Evolutionary conservation across 2,797 vertebrate genomes (phyloP).

Genomic region (Erpetoichthys calabaricus): DNA sequence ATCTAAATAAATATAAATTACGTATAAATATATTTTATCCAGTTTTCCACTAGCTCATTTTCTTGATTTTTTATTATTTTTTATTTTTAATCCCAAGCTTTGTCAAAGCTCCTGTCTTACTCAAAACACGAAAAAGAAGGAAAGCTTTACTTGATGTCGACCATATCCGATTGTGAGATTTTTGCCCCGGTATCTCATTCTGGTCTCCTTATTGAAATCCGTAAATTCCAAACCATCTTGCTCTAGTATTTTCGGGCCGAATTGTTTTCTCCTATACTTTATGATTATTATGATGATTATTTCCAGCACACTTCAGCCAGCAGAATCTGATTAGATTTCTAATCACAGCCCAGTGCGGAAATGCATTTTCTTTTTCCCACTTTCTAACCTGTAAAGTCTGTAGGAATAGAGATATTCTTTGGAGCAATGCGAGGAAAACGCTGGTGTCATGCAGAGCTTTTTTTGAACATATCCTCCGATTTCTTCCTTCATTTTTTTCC

Average conservation of each 20-base stretch:
- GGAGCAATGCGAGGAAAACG: constrained; percentile 9
- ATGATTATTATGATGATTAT: not conserved
- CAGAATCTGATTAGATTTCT: constrained; percentile 81
- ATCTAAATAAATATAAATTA: no score
- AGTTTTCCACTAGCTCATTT: not conserved
- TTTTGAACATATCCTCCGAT: constrained; percentile 14
- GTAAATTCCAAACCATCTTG: not conserved
- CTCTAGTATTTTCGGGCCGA: no score
- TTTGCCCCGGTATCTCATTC: constrained; percentile 13
- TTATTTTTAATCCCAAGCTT: not conserved
- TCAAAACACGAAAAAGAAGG: not conserved
- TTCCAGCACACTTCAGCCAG: constrained; percentile 30
- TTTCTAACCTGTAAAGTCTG: constrained; percentile 9
- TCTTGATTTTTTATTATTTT: not conserved
- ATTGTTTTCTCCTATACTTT: no score
- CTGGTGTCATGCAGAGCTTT: constrained; percentile 25
- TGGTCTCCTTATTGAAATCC: constrained; percentile 15
- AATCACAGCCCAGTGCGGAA: constrained; percentile 89
- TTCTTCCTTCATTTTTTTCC: constrained; percentile 8
- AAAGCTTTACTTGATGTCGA: constrained; percentile 3
- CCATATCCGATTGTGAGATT: constrained; percentile 5
- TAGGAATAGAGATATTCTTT: constrained; percentile 2
- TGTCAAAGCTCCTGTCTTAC: not conserved
- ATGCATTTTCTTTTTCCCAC: constrained; percentile 41
- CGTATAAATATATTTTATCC: not conserved